Conservation (phyloP, 2,113 vertebrate genomes). For the Spermophilus dauricus region DNA sequence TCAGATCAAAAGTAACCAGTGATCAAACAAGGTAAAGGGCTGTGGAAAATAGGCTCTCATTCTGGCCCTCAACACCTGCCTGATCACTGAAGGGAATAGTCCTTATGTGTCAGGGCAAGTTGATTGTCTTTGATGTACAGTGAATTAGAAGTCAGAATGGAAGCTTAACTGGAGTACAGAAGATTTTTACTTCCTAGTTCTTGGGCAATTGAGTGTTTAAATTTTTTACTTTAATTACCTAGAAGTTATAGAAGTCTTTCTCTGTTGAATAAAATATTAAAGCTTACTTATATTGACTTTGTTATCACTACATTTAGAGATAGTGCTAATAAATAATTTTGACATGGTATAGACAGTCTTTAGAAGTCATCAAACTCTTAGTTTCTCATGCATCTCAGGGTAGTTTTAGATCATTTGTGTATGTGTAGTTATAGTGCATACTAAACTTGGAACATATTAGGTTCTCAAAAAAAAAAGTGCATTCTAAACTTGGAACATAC, state of each 20-base stretch:
- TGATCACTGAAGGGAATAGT: slow-evolving; percentile 88
- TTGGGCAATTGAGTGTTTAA: slow-evolving; percentile 80
- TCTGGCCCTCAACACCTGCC: slow-evolving; percentile 90
- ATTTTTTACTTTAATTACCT: slow-evolving; percentile 65
- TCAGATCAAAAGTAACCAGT: slow-evolving; percentile 92
- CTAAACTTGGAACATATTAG: slow-evolving; percentile 14
- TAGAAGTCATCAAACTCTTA: not conserved
- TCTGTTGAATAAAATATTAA: slow-evolving; percentile 57
- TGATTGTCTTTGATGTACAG: slow-evolving; percentile 90
- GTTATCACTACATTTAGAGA: not conserved
- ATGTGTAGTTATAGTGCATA: not conserved
- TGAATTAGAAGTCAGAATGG: slow-evolving; percentile 85
- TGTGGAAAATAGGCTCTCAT: slow-evolving; percentile 91
- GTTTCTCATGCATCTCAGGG: not conserved
- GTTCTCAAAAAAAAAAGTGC: not conserved
- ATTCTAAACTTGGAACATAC: not conserved
- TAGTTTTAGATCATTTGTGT: slow-evolving; percentile 12
- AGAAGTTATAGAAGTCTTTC: slow-evolving; percentile 46
- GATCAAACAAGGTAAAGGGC: slow-evolving; percentile 91
- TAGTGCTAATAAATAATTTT: not conserved
- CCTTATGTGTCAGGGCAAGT: slow-evolving; percentile 88
- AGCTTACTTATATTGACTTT: not conserved
- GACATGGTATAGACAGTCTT: not conserved
- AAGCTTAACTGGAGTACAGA: slow-evolving; percentile 84
- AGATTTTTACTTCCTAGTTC: slow-evolving; percentile 85